A percentile compares a stretch with the other conserved stretches of the same genome.
These are phyloP conservation scores for Bos taurus DNA, from an alignment of 2,113 vertebrate species.

Conservation along the genomic window DNA sequence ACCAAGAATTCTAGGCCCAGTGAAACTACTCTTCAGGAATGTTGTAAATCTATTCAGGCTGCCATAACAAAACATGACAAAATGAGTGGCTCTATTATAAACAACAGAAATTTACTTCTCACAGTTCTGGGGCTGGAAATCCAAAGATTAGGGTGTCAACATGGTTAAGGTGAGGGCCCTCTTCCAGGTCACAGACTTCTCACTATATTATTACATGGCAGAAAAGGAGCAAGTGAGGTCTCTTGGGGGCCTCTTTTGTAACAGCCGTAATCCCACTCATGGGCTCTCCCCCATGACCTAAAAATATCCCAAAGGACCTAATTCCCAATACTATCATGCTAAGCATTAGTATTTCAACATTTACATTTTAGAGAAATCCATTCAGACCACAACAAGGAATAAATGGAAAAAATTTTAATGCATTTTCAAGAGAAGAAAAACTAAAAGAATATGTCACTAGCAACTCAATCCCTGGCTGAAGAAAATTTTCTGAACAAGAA, in stretches of 20 bases:
- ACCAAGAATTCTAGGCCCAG: neutral
- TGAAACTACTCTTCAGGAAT: neutral
- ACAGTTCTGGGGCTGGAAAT: neutral
- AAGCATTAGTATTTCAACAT: neutral
- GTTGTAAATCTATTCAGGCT: neutral
- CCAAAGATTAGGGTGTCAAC: neutral
- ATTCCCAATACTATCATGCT: neutral
- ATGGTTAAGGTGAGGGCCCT: neutral
- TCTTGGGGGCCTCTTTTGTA: neutral
- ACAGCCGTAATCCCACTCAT: neutral
- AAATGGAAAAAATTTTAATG: neutral
- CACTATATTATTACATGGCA: neutral
- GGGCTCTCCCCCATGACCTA: neutral
- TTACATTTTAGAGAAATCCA: neutral
- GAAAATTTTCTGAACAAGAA: neutral
- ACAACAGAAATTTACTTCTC: neutral
- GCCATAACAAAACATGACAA: neutral
- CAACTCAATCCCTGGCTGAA: neutral
- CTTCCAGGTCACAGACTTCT: neutral
- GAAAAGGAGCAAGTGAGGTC: neutral
- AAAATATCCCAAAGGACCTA: neutral
- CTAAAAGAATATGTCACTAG: neutral
- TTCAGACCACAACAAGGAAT: neutral
- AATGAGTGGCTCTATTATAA: neutral
- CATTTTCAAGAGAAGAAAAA: constrained; percentile 3